Evolutionary conservation across 2,113 vertebrate genomes (phyloP), one percentile per base, ranked within the genome.

Genomic region (Ibidorhyncha struthersii): DNA sequence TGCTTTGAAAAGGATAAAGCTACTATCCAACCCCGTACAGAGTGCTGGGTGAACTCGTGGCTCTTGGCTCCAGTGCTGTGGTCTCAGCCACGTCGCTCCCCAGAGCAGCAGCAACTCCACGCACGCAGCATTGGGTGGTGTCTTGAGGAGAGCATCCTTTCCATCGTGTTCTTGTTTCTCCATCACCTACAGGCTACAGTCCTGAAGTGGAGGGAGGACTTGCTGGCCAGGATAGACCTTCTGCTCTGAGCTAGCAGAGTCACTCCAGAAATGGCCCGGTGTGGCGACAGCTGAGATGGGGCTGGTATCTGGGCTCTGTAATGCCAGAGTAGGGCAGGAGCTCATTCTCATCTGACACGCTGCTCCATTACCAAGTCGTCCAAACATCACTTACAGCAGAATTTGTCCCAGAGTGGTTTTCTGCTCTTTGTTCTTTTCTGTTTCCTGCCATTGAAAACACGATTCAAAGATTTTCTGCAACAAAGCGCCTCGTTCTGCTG

Each of bases 381-480:
- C 89, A 89, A 94, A 91, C 79, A 79, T 32, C 89, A 89, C 61
- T 91, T 67, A 61, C 7, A 92, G 86, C 76, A 82, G 69, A 49
- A 79, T 79, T 87, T 89, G 81, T 92, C 94, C 77, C 86, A 50
- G 65, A 90, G 86, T 82, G 70, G n/a, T 43, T 83, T 95, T 63
- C 52, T 55, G 26, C 45, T 91, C 80, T 96, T 95, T 96, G 91
- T 95, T 96, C 93, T 94, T 89, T 76, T 94, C 83, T 86, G 69
- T 96, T 97, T 97, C 95, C 91, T 95, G 91, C 93, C 81, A 52
- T 84, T 85, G 86, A 49, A 95, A 96, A 93, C 81, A 87, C 0
- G 56, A 89, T 89, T 94, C 92, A 96, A 89, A 95, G 93, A 71
- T 93, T 96, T 97, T 95, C 66, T 90, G 63, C 67, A 58, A 55